Conservation (phyloP, 2,797 vertebrate species). For the Malurus leucopterus region DNA sequence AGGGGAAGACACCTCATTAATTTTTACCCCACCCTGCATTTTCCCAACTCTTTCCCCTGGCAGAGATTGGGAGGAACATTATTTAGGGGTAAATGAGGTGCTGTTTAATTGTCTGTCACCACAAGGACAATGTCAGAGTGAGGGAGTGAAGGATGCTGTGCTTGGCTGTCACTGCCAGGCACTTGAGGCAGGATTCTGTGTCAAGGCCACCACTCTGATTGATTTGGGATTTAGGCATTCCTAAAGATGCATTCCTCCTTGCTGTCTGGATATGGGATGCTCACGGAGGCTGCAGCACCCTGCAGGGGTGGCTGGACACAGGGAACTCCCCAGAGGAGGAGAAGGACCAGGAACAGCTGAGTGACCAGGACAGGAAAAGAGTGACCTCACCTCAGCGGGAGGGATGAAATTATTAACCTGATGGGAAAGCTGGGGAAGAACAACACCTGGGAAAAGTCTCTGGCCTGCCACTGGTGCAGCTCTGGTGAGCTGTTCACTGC, state of each 20-base stretch:
- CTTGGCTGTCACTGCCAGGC: neutral
- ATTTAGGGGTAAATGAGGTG: neutral
- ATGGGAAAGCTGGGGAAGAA: neutral
- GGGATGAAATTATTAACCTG: neutral
- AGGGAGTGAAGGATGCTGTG: neutral
- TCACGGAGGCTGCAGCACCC: rapidly evolving
- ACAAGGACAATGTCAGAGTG: rapidly evolving
- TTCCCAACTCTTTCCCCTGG: neutral
- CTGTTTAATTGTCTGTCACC: neutral
- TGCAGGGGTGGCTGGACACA: rapidly evolving
- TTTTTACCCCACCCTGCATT: neutral
- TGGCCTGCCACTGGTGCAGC: neutral
- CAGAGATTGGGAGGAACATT: neutral
- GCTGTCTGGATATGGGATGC: neutral
- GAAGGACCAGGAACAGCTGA: neutral
- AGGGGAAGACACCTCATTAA: neutral
- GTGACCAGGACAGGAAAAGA: neutral
- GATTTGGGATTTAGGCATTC: neutral
- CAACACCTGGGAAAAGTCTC: neutral
- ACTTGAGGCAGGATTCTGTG: neutral
- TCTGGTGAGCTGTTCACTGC: neutral
- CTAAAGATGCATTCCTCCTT: neutral
- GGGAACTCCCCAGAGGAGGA: neutral
- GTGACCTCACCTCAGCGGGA: neutral
- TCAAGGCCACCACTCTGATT: rapidly evolving